Conservation (phyloP, 2,888 invertebrate species). For the Dorcus hopei region DNA sequence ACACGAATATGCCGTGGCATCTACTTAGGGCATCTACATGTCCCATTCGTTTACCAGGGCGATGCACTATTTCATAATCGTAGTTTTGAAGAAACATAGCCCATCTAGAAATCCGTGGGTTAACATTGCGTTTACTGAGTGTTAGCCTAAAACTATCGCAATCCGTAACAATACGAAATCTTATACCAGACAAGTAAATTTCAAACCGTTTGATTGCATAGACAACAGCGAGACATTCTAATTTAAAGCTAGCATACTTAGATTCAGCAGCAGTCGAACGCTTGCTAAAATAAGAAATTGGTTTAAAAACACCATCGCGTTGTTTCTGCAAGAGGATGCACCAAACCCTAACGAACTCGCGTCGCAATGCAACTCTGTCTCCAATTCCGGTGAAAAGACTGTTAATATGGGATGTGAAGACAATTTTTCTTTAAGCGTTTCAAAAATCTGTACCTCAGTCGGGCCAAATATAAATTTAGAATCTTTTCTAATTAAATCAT, state of each 20-base stretch:
- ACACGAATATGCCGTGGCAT: constrained; percentile 1
- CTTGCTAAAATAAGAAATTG: constrained; percentile 37
- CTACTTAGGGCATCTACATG: constrained; percentile 13
- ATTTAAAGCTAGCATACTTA: constrained; percentile 24
- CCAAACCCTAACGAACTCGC: constrained; percentile 37
- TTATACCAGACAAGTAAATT: constrained; percentile 30
- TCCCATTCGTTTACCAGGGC: constrained; percentile 12
- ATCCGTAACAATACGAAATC: constrained; percentile 32
- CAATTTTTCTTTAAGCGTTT: constrained; percentile 23
- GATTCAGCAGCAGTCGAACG: constrained; percentile 31
- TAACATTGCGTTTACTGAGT: constrained; percentile 31
- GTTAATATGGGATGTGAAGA: constrained; percentile 28
- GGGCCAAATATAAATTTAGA: constrained; percentile 27
- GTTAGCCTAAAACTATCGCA: constrained; percentile 30
- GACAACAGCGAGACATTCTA: constrained; percentile 22
- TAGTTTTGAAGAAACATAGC: constrained; percentile 34
- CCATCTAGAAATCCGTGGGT: constrained; percentile 30
- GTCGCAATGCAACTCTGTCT: constrained; percentile 41
- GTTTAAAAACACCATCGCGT: constrained; percentile 30
- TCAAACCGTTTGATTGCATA: constrained; percentile 32
- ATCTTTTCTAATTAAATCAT: constrained; percentile 29
- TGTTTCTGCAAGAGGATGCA: constrained; percentile 36
- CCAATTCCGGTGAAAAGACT: constrained; percentile 33
- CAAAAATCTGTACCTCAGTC: constrained; percentile 24
- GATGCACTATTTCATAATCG: constrained; percentile 32